Base-by-base conservation (phyloP, 2,797 vertebrate species). In the Periophthalmus magnuspinnatus region DNA sequence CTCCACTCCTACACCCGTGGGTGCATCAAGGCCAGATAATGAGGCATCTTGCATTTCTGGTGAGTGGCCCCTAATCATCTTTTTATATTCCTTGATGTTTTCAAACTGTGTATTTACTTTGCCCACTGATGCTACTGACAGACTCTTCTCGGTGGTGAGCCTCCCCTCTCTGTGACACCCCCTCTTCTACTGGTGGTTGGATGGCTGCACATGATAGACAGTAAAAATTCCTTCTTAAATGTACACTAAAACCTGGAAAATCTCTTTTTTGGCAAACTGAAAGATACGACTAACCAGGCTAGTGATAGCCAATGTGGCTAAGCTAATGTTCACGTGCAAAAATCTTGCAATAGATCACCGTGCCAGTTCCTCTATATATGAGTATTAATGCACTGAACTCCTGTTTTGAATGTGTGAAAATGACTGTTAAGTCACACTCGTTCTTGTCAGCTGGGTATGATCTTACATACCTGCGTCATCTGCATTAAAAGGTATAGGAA, bases 391-490 rank as follows among this genome's bases (percentile, higher is more conserved):
- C 21, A 66, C 48, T 76, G 36, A 24, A 41, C 24, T 68, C 67
- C 22, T 65, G 45, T 54, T 71, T 75, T 48, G 70, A 41, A 61
- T 41, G 55, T 36, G 7, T 55, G 2, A 14, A 56, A 64, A 66
- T 52, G 10, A 41, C 38, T 11, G 28, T 50, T 16, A 54, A 58
- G 58, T 50, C 8, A 48, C 32, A 52, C 50, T 57, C 22, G 28
- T 52, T 52, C 13, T 22, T 52, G 22, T 48, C 7, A 24, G 19
- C 21, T 5, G 38, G 0, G 13, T 65, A 60, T 64, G 48, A 76
- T 69, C 24, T 34, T 19, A n/a, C 11, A 22, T 36, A 34, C 60
- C 24, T 63, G 48, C 63, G 48, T 69, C 34, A 33, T 33, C 19
- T 28, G 19, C 5, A 62, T 22, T 22, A 1, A 33, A 47, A 62